Evolutionary conservation across 2,113 vertebrate species (phyloP), one percentile per base, ranked within the genome.

Genomic region (Xiphorhynchus elegans): DNA sequence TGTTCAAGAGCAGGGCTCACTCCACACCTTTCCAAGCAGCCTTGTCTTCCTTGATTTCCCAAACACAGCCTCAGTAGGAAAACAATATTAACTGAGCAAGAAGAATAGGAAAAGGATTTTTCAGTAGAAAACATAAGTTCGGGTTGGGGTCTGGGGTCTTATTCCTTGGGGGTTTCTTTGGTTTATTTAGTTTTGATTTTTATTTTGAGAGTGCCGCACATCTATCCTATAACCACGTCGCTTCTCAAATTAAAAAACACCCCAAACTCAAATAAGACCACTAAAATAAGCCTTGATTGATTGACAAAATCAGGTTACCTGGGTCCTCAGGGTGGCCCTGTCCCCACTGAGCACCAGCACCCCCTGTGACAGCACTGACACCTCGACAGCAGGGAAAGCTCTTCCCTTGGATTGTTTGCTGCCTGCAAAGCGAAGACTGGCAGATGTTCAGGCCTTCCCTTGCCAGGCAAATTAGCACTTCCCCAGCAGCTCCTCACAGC

Each of bases 391-490:
- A 80, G 6, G 69, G 40, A 35, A 93, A 94, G 72, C 8, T 13
- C 40, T 21, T 96, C 95, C 56, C 50, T 87, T 56, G 7, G 95
- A 62, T 64, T 84, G 67, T 68, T 63, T 95, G 93, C 73, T 74
- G 94, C 78, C 68, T 77, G 72, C 47, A 44, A 58, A 95, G 64
- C 49, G 46, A 86, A 80, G 76, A 91, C 73, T 85, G 96, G 84
- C 96, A 96, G 96, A 97, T 90, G 95, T 80, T 95, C 88, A 63
- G 24, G 23, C 95, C 75, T 93, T 83, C 56, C 73, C 56, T 92
- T 84, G 91, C 85, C 92, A 97, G 83, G 80, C 95, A 96, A 96
- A 96, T 96, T 84, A 96, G 68, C 74, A 68, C 37, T 96, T 96
- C 67, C 84, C 60, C 56, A 82, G 28, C 63, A 96, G 70, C 59